Evolutionary conservation across 2,113 vertebrate genomes (phyloP).

Genomic region (Salvator merianae): DNA sequence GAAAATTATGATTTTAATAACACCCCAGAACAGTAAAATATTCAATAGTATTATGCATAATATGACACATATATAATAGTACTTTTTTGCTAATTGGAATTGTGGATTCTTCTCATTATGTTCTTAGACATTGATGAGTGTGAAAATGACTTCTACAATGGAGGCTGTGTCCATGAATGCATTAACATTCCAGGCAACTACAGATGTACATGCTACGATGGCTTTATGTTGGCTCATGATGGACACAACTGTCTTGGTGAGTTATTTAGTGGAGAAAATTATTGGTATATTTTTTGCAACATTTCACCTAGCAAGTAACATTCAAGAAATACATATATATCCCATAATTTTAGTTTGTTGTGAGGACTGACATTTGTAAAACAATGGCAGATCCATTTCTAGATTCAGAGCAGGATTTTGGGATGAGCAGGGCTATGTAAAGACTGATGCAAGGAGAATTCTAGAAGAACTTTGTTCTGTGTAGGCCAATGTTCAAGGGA

Average conservation of each 20-base stretch:
- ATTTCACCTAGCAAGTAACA: background rate
- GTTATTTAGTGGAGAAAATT: constrained; percentile 38
- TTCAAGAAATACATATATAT: background rate
- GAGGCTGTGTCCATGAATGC: constrained; percentile 95
- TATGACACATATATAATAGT: background rate
- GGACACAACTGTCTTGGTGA: constrained; percentile 97
- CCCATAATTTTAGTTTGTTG: background rate
- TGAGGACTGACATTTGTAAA: background rate
- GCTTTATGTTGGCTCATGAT: constrained; percentile 94
- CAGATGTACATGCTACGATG: constrained; percentile 95
- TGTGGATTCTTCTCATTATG: constrained; percentile 14
- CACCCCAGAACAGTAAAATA: background rate
- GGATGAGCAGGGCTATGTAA: too few relatives aligned
- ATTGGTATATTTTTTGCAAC: background rate
- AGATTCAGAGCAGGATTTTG: too few relatives aligned
- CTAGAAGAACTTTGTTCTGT: too few relatives aligned
- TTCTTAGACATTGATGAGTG: constrained; percentile 96
- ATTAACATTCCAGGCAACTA: constrained; percentile 99
- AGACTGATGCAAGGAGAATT: too few relatives aligned
- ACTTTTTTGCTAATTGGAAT: constrained; percentile 4
- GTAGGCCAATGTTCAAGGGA: too few relatives aligned
- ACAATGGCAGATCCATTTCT: too few relatives aligned
- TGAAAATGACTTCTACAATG: constrained; percentile 95
- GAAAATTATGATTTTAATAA: background rate
- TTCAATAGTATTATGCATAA: background rate